Base-by-base conservation (phyloP, 2,797 vertebrate species). In the Yasuhikotakia modesta region DNA sequence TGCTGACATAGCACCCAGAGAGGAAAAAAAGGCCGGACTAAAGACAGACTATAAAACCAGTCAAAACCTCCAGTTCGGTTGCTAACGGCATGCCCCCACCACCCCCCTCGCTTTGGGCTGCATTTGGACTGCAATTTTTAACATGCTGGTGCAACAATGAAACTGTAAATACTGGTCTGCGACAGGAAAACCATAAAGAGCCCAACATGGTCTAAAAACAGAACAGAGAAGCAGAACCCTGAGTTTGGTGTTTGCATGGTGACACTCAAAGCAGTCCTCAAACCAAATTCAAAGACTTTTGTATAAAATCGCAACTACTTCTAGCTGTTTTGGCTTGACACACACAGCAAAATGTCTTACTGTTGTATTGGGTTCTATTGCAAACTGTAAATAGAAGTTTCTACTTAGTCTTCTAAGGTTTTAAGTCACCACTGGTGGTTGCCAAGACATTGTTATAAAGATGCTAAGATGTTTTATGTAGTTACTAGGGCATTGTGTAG, bases 1-100 rank as follows among this genome's bases (percentile, higher is more conserved):
- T 89, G 91, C 91, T 92, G 91, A 92, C 91, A 88, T 90, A 88
- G 91, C 90, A 45, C 85, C 85, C 85, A 74, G 45, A 85, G 75
- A 87, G 87, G 84, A 86, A 66, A 50, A 67, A 35, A 83, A 88
- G 88, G 85, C 81, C 70, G 83, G 70, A 87, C 85, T 43, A 50
- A 69, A 73, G 68, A 73, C 81, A 77, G 24, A 10, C 14, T 58
- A 45, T 30, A 27, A 71, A 75, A 70, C 21, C 58, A 52, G 8
- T 73, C 2, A 2, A 11, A 22, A 35, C 13, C 27, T 35, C 21
- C n/a, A 32, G 55, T 17, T 22, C 1, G 0, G 27, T 52, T 21
- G 71, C 0, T 4, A 8, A 1, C 2, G 1, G n/a, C 30, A 17
- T 1, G 1, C 22, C 13, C 22, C 55, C 55, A 39, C n/a, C n/a